These are phyloP conservation scores for Parapsyche elsis DNA, from an alignment of 1,140 invertebrate species.

Conservation along the genomic window DNA sequence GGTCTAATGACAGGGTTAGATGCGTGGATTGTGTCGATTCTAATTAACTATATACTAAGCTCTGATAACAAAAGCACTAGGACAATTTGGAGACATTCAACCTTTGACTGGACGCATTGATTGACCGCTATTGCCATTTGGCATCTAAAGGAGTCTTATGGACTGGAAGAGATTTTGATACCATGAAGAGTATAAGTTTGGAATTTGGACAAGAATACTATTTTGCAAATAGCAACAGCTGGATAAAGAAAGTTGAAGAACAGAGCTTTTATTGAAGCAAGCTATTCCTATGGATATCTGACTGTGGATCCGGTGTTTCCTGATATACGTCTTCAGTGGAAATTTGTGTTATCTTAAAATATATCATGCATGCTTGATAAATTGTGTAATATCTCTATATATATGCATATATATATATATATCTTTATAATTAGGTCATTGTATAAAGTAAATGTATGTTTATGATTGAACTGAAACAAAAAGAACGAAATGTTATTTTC, in stretches of 20 bases:
- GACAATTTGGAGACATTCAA: too few relatives aligned
- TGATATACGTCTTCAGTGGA: constrained; percentile 2
- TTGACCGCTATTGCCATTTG: not conserved
- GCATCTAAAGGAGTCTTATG: not conserved
- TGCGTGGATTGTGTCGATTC: constrained; percentile 2
- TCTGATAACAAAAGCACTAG: not conserved
- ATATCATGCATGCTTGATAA: constrained; percentile 53
- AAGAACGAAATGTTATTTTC: constrained; percentile 53
- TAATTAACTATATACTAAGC: not conserved
- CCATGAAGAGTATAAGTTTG: not conserved
- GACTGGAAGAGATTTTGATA: not conserved
- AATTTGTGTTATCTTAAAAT: constrained; percentile 35
- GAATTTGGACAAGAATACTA: not conserved
- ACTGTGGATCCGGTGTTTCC: not conserved
- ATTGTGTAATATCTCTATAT: constrained; percentile 48
- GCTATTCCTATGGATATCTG: not conserved
- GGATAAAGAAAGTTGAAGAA: not conserved
- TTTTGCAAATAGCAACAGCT: not conserved
- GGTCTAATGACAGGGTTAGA: not conserved
- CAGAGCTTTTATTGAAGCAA: not conserved
- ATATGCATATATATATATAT: constrained; percentile 24
- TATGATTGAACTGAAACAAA: constrained; percentile 54
- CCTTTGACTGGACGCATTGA: not conserved
- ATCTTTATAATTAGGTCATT: constrained; percentile 35
- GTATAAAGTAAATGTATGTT: constrained; percentile 48